These are phyloP conservation scores for Ciconia boyciana DNA, from an alignment of 2,113 vertebrate species.

Conservation along the genomic window DNA sequence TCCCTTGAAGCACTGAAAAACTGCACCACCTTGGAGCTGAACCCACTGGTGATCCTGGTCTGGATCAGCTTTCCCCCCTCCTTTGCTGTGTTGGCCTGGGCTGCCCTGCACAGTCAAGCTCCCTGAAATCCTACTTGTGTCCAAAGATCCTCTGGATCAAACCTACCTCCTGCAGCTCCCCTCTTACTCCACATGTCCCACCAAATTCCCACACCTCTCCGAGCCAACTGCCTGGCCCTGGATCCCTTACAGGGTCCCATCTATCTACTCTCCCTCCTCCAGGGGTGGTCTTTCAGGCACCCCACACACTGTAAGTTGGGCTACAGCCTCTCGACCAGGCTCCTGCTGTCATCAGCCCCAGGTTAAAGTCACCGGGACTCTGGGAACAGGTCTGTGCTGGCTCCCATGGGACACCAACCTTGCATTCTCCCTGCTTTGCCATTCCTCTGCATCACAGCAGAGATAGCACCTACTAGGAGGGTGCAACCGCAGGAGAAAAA, in stretches of 20 bases:
- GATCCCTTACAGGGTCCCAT: not conserved
- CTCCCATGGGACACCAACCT: not conserved
- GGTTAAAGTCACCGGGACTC: not conserved
- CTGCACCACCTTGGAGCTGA: not conserved
- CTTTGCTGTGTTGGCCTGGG: not conserved
- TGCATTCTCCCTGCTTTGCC: not conserved
- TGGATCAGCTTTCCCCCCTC: not conserved
- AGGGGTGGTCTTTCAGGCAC: not conserved
- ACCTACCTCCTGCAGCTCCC: not conserved
- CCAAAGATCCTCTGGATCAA: not conserved
- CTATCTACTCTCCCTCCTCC: not conserved
- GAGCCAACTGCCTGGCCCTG: not conserved
- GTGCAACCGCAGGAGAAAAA: not conserved
- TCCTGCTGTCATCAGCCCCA: not conserved
- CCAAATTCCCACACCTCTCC: no score
- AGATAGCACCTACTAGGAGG: not conserved
- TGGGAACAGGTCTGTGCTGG: not conserved
- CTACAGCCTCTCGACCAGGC: not conserved
- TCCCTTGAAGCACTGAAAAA: not conserved
- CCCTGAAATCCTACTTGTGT: not conserved
- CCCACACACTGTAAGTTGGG: not conserved
- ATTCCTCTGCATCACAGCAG: not conserved
- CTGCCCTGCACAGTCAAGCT: not conserved
- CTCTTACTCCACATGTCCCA: not conserved
- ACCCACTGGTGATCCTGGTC: not conserved